Base-by-base conservation (phyloP, 2,113 vertebrate species). In the Cisticola juncidis region DNA sequence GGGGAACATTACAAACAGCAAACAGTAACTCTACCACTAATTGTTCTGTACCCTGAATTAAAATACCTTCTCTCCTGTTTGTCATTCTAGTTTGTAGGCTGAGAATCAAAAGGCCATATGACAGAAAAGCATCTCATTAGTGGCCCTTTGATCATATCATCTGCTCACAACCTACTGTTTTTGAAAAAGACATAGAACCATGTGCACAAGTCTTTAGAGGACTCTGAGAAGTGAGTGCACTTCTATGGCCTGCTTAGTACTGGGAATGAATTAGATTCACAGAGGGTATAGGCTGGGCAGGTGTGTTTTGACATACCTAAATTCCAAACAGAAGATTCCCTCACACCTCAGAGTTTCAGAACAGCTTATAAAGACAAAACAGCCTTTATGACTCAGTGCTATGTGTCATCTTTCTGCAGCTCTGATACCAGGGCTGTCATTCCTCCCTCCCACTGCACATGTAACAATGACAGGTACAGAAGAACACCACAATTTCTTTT, bases 391-490 rank as follows among this genome's bases (percentile, higher is more conserved):
- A 91, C 69, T 92, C 56, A 65, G 58, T 88, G 62, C 54, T 83
- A 19, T 42, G 60, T 94, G 88, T 94, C 88, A 82, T 88, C 38
- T 53, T 60, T 50, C 56, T 85, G 57, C 42, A 88, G 19, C 14
- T 95, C 71, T 83, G 80, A 83, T 72, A 88, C 76, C n/a, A 81
- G 68, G 23, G 26, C 42, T 95, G 89, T 92, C 91, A 95, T 88
- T 91, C 16, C 33, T 73, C 38, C 42, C 58, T 92, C 64, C 62
- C 48, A 88, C 86, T 83, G 89, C 31, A 61, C 64, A 81, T 38
- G n/a, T 86, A 94, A 81, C 66, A 86, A 57, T 78, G 83, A 86
- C 76, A 94, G 33, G 12, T 77, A 88, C 45, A 95, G 80, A 86
- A 88, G 28, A 91, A 45, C 25, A 56, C 38, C 31, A 61, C 24